Conservation (phyloP, 2,797 vertebrate species). For the Sebastes kiyomatsui region DNA sequence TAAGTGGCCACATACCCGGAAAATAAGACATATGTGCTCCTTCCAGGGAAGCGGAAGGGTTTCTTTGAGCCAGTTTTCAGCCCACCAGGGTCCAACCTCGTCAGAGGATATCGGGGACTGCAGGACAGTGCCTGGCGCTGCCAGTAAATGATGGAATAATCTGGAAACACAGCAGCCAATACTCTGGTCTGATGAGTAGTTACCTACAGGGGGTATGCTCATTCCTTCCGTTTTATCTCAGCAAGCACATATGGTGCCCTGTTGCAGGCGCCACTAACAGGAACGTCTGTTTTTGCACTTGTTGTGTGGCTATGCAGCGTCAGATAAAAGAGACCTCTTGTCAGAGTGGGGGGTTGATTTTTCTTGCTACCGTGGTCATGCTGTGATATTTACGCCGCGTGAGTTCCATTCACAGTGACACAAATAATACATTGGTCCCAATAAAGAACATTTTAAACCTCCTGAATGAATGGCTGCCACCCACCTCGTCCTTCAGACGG, state of each 20-base stretch:
- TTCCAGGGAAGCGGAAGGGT: constrained; percentile 72
- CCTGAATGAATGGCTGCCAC: constrained; percentile 18
- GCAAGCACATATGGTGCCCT: constrained; percentile 76
- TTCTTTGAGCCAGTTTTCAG: constrained; percentile 59
- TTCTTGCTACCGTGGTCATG: background rate
- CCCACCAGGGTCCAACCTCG: constrained; percentile 60
- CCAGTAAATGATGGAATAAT: constrained; percentile 78
- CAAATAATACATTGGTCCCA: background rate
- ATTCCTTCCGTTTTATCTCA: constrained; percentile 75
- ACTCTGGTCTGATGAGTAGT: constrained; percentile 78
- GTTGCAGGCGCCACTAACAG: constrained; percentile 61
- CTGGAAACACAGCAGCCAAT: constrained; percentile 75
- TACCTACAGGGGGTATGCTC: constrained; percentile 73
- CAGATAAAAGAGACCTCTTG: constrained; percentile 4
- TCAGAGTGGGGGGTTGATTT: constrained; percentile 1
- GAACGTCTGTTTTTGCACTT: constrained; percentile 66
- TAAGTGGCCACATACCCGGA: constrained; percentile 46
- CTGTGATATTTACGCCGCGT: constrained; percentile 4
- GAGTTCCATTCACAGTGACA: constrained; percentile 8
- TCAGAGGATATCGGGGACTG: constrained; percentile 66
- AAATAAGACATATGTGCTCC: constrained; percentile 74
- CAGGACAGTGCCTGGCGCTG: constrained; percentile 59
- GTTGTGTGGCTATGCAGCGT: constrained; percentile 32
- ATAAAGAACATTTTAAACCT: constrained; percentile 43
- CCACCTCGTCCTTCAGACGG: constrained; percentile 47